These are phyloP conservation scores for Diplodus puntazzo DNA, from an alignment of 2,797 vertebrate species.

Conservation along the genomic window DNA sequence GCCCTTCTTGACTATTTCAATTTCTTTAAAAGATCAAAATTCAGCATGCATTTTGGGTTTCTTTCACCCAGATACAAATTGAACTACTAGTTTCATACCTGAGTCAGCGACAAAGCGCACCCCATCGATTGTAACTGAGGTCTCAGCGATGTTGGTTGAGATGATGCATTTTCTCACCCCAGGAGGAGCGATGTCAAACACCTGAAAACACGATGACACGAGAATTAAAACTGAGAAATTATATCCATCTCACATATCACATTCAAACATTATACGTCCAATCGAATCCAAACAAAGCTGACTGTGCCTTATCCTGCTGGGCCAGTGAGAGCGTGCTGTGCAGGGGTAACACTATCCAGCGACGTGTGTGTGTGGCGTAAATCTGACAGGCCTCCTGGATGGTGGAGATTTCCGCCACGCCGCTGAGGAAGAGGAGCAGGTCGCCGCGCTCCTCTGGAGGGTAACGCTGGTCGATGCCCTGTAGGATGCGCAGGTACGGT, in stretches of 20 bases:
- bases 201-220: conserved; percentile 75
- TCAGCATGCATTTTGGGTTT: neutral
- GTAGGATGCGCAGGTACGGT: conserved; percentile 92
- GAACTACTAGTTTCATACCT: conserved; percentile 76
- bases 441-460: conserved; percentile 91
- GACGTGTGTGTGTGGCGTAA: conserved; percentile 88
- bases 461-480: conserved; percentile 92
- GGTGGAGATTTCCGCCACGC: conserved; percentile 90
- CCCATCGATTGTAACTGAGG: conserved; percentile 95
- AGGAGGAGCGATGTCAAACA: conserved; percentile 91
- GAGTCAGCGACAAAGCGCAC: conserved; percentile 95
- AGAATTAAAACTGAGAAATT: neutral
- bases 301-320: conserved; percentile 93
- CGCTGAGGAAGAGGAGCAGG: conserved; percentile 93
- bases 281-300: neutral
- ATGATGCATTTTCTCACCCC: conserved; percentile 96
- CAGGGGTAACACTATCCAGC: conserved; percentile 92
- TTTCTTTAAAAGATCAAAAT: neutral
- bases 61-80: neutral
- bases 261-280: neutral
- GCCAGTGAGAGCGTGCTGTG: conserved; percentile 93
- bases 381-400: conserved; percentile 90
- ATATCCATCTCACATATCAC: neutral
- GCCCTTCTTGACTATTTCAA: neutral
- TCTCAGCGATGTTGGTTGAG: conserved; percentile 95